Conservation (phyloP, 2,888 invertebrate genomes). For the Cyclophora punctaria region DNA sequence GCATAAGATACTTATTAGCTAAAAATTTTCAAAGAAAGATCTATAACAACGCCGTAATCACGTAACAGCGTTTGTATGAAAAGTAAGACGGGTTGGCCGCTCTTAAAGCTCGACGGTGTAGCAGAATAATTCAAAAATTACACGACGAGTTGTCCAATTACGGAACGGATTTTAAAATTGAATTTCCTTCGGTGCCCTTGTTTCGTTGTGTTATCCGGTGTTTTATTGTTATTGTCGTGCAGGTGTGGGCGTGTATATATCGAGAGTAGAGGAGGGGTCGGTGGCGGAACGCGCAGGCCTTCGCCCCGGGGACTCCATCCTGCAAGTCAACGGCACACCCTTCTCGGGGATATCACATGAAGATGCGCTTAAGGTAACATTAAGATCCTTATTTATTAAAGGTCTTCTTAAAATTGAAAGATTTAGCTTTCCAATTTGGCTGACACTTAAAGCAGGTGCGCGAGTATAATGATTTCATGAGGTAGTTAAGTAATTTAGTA, state of each 20-base stretch:
- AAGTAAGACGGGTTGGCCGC: no score
- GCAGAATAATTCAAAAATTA: slow-evolving; percentile 4
- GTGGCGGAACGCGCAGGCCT: slow-evolving; percentile 92
- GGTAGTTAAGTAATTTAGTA: no score
- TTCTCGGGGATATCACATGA: slow-evolving; percentile 94
- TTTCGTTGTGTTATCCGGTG: slow-evolving; percentile 18
- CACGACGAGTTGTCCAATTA: slow-evolving; percentile 13
- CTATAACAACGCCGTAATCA: no score
- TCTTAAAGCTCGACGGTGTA: no score
- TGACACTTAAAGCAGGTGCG: no score
- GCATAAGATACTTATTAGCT: no score
- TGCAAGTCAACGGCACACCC: slow-evolving; percentile 95
- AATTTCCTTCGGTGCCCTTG: slow-evolving; percentile 16
- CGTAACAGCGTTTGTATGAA: no score
- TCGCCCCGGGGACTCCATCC: slow-evolving; percentile 93
- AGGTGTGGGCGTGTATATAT: slow-evolving; percentile 94
- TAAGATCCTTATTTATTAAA: not conserved
- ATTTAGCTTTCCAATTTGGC: no score
- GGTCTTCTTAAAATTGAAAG: no score
- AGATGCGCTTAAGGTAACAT: slow-evolving; percentile 90
- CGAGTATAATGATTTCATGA: no score
- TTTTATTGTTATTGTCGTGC: slow-evolving; percentile 19
- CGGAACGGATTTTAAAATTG: slow-evolving; percentile 17
- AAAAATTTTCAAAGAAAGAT: no score
- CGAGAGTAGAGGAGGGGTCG: slow-evolving; percentile 91